These are phyloP conservation scores for Macrochelys suwanniensis DNA, from an alignment of 2,797 vertebrate species.

Conservation along the genomic window DNA sequence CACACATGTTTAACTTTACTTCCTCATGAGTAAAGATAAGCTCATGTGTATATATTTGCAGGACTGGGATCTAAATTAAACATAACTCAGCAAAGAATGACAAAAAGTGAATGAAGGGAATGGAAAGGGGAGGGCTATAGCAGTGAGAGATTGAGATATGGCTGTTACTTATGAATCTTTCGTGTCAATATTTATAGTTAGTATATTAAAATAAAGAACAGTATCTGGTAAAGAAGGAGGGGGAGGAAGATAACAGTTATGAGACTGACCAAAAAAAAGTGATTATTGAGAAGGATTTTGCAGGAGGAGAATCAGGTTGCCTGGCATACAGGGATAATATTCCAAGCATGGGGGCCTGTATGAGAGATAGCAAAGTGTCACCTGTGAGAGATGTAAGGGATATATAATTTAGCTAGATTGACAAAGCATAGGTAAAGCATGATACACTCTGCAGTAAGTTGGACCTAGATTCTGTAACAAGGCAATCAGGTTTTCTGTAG, in stretches of 20 bases:
- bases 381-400: background rate
- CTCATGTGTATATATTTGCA: background rate
- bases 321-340: background rate
- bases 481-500: rapidly evolving
- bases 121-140: background rate
- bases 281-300: background rate
- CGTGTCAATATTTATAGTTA: background rate
- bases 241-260: too few relatives aligned
- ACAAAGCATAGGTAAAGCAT: background rate
- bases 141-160: background rate
- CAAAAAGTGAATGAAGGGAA: background rate
- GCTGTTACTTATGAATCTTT: background rate
- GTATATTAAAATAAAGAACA: background rate
- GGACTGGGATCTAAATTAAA: background rate
- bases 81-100: background rate
- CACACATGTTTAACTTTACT: too few relatives aligned
- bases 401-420: too few relatives aligned
- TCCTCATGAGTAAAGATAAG: background rate
- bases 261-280: background rate
- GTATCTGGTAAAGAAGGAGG: background rate
- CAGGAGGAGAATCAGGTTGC: background rate
- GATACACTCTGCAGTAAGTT: too few relatives aligned
- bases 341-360: background rate
- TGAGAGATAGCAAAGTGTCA: too few relatives aligned
- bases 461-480: background rate